phyloP scores from a whole-genome alignment of 1,140 invertebrate genomes.

The Popillia japonica region DNA sequence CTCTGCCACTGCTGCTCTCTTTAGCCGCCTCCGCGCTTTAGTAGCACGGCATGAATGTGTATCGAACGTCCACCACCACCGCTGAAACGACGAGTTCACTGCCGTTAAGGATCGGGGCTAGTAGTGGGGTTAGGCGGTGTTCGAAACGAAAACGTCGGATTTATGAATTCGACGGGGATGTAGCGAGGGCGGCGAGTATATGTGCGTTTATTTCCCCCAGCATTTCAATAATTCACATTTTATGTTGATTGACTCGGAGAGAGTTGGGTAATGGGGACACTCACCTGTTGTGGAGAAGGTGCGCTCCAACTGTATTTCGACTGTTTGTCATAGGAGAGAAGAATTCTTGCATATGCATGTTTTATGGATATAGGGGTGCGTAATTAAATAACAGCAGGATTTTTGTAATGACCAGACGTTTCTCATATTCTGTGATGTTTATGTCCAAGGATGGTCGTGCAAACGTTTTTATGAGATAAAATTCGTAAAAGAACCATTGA shows the following conservation, averaged over 20 bases:
- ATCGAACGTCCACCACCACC: constrained; percentile 12
- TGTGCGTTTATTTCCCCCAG: not conserved
- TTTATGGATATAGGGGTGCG: not conserved
- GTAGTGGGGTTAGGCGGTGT: no score
- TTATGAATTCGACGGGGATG: not conserved
- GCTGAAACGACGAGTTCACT: not conserved
- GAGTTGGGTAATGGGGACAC: not conserved
- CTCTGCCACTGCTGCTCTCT: not conserved
- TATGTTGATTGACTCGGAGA: constrained; percentile 3
- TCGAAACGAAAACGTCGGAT: not conserved
- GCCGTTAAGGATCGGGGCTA: not conserved
- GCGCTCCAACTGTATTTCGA: not conserved
- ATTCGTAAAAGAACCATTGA: no score
- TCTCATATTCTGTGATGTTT: no score
- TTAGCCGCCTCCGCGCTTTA: not conserved
- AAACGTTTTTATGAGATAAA: no score
- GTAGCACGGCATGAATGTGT: constrained; percentile 20
- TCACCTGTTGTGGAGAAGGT: constrained; percentile 17
- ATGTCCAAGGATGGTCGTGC: no score
- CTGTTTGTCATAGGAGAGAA: not conserved
- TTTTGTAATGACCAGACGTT: not conserved
- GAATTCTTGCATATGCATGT: not conserved
- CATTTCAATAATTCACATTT: constrained; percentile 31
- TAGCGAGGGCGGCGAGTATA: not conserved
- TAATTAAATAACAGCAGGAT: not conserved